phyloP scores from a whole-genome alignment of 2,888 invertebrate species.

The Autographa gamma region DNA sequence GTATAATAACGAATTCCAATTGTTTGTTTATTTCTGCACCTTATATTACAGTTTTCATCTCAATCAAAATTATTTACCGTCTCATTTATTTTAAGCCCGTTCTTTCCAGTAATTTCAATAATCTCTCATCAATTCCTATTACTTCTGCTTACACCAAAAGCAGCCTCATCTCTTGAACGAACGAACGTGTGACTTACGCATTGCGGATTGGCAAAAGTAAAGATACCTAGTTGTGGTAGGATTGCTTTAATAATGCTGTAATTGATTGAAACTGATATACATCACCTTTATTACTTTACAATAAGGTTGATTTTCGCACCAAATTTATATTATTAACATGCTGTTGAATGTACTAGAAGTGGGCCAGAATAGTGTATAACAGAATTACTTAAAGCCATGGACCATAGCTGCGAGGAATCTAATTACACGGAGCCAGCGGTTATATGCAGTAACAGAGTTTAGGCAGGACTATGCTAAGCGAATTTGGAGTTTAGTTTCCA shows the following conservation, averaged over 20 bases:
- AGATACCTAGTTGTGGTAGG: too few species aligned
- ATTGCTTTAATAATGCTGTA: too few species aligned
- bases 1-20: too few species aligned
- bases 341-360: conserved; percentile 18
- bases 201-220: too few species aligned
- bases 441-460: conserved; percentile 34
- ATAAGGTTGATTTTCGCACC: not conserved
- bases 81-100: too few species aligned
- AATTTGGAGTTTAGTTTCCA: conserved; percentile 9
- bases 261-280: too few species aligned
- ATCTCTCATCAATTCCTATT: not conserved
- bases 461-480: conserved; percentile 16
- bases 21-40: too few species aligned
- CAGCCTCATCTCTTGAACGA: too few species aligned
- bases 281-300: not conserved
- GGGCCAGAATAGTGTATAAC: conserved; percentile 27
- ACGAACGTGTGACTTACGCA: too few species aligned
- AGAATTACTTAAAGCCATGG: conserved; percentile 44
- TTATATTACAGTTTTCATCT: too few species aligned
- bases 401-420: conserved; percentile 36
- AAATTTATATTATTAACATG: not conserved
- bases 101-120: too few species aligned
- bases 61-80: too few species aligned
- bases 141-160: not conserved
- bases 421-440: conserved; percentile 32